Percentiles rank a stretch among this genome's conserved stretches.
phyloP scores from a whole-genome alignment of 2,797 vertebrate genomes.

The Premnoplex brunnescens region DNA sequence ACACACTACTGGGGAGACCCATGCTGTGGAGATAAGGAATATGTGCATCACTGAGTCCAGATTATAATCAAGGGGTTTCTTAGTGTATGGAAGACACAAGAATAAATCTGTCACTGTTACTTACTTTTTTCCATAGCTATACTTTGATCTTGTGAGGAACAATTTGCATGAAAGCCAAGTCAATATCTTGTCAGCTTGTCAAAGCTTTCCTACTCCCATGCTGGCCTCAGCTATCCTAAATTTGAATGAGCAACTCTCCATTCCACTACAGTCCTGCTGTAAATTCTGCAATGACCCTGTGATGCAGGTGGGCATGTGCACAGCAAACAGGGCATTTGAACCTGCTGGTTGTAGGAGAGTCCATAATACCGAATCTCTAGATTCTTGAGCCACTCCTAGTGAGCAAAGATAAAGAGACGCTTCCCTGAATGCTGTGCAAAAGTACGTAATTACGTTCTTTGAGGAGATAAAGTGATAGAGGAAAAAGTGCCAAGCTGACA shows the following conservation, averaged over 20 bases:
- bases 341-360: no score
- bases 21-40: neutral
- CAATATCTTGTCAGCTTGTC: neutral
- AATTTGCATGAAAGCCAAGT: neutral
- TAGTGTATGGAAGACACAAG: neutral
- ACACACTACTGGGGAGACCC: accelerated
- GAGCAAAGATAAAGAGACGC: neutral
- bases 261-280: no score
- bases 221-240: no score
- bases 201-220: no score
- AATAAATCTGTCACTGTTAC: neutral
- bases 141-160: neutral
- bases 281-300: no score
- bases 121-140: neutral
- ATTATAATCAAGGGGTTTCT: neutral
- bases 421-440: neutral
- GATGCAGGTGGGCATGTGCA: no score
- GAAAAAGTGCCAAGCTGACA: neutral
- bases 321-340: no score
- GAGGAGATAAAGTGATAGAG: neutral
- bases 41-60: neutral
- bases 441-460: neutral
- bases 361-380: no score
- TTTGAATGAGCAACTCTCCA: no score
- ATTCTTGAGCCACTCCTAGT: neutral